A percentile compares a stretch with the other conserved stretches of the same genome.
These are phyloP conservation scores for Chrysodeixis includens DNA, from an alignment of 2,888 invertebrate genomes.

Conservation along the genomic window DNA sequence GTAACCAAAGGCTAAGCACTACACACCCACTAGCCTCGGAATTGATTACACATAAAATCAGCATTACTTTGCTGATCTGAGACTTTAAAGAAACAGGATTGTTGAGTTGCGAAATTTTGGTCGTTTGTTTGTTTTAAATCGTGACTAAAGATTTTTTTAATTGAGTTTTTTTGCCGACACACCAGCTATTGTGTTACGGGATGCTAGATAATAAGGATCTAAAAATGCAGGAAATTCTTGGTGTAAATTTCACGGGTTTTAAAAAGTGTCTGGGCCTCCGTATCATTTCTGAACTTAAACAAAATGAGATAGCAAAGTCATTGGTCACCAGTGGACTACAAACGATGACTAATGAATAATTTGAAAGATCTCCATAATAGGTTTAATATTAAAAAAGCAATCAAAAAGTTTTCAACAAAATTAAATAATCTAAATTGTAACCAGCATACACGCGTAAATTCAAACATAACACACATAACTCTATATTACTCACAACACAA, in stretches of 20 bases:
- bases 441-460: neutral
- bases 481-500: neutral
- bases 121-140: neutral
- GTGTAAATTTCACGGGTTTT: too few species aligned
- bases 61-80: conserved; percentile 45
- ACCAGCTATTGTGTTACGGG: neutral
- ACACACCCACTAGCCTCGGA: conserved; percentile 55
- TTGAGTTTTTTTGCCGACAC: neutral
- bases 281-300: too few species aligned
- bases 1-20: conserved; percentile 50
- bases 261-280: too few species aligned
- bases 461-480: neutral
- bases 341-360: too few species aligned
- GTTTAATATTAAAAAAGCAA: too few species aligned
- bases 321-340: too few species aligned
- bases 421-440: neutral
- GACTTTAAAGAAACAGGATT: conserved; percentile 36
- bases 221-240: too few species aligned
- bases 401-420: neutral
- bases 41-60: conserved; percentile 58
- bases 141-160: neutral
- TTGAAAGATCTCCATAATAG: too few species aligned
- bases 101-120: neutral
- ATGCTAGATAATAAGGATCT: too few species aligned
- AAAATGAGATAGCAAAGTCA: too few species aligned